Percentiles rank a stretch among this genome's conserved stretches.
Conservation (phyloP, 2,888 invertebrate genomes). For the Phortica magna region DNA sequence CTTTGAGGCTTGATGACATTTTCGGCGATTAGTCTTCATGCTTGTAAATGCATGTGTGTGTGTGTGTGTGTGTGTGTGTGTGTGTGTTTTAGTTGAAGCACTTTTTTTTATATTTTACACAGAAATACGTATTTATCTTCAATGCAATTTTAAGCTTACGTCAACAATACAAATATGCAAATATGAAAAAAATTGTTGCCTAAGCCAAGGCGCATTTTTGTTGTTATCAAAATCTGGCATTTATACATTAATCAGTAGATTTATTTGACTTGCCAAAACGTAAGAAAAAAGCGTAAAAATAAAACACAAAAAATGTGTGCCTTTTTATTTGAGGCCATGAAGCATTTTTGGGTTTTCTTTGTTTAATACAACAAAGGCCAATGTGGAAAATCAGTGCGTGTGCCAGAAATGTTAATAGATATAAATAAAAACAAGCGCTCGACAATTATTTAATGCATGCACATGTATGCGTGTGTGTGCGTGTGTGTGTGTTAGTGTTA, state of each 20-base stretch:
- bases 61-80: not conserved
- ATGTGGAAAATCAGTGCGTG: no score
- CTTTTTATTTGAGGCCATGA: not conserved
- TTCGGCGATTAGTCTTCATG: not conserved
- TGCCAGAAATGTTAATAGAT: no score
- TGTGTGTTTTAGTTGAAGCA: no score
- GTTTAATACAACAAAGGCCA: not conserved
- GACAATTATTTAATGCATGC: not conserved
- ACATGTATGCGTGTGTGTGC: not conserved
- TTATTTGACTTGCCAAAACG: not conserved
- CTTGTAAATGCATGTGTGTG: not conserved
- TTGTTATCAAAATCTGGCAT: not conserved
- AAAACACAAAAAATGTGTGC: not conserved
- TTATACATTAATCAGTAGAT: constrained; percentile 2
- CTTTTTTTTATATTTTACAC: no score
- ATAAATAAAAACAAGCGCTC: no score
- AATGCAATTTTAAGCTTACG: not conserved
- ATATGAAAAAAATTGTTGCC: not conserved
- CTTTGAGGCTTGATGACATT: not conserved
- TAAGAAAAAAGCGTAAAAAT: no score
- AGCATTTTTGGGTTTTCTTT: not conserved
- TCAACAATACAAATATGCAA: not conserved
- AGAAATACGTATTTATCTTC: no score
- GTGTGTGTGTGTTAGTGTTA: constrained; percentile 1
- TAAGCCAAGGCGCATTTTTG: not conserved